These are phyloP conservation scores for Poeciliopsis presidionis DNA, from an alignment of 2,797 vertebrate species.

Conservation along the genomic window DNA sequence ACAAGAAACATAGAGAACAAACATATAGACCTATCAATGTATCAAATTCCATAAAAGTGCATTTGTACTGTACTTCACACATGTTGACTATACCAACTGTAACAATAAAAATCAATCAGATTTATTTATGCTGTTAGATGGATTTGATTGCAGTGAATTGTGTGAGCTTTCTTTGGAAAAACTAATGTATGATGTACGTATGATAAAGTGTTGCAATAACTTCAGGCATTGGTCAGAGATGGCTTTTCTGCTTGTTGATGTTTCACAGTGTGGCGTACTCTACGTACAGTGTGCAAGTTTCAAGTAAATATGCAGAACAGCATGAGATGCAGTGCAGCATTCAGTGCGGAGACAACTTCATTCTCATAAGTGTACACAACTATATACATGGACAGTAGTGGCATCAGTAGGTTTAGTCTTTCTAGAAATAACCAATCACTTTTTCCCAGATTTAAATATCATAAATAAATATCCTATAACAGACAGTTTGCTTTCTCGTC, in stretches of 20 bases:
- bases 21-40: conserved; percentile 9
- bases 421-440: background rate
- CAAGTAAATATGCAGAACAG: conserved; percentile 43
- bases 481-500: conserved; percentile 1
- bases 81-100: conserved; percentile 25
- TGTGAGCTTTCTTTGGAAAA: background rate
- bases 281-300: conserved; percentile 22
- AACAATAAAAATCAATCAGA: background rate
- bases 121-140: background rate
- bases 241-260: conserved; percentile 4
- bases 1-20: conserved; percentile 14
- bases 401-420: background rate
- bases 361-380: background rate
- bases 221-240: conserved; percentile 11
- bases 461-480: conserved; percentile 38
- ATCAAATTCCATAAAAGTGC: conserved; percentile 28
- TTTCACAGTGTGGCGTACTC: conserved; percentile 4
- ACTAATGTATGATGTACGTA: background rate
- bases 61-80: conserved; percentile 36
- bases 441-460: conserved; percentile 1
- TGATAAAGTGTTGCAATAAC: conserved; percentile 3
- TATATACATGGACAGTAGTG: background rate
- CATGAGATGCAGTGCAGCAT: conserved; percentile 33
- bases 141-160: background rate
- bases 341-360: conserved; percentile 51